A percentile compares a stretch with the other conserved stretches of the same genome.
These are phyloP conservation scores for Drosophila sturtevanti DNA, from an alignment of 1,140 invertebrate species.

Conservation along the genomic window DNA sequence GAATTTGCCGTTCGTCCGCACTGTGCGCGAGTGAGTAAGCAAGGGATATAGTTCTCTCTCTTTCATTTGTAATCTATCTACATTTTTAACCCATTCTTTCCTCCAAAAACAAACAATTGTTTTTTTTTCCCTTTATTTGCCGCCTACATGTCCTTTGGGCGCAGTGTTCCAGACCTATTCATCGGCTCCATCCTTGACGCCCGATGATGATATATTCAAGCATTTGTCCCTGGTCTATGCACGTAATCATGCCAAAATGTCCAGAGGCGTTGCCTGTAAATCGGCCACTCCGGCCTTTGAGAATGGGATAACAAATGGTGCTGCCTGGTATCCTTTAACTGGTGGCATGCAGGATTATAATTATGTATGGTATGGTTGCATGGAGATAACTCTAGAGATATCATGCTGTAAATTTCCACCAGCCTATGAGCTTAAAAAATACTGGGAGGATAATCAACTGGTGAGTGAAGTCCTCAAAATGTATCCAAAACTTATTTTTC, in stretches of 20 bases:
- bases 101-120: no score
- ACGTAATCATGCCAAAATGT: slow-evolving; percentile 94
- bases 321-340: slow-evolving; percentile 95
- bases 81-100: slow-evolving; percentile 21
- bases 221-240: slow-evolving; percentile 95
- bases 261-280: slow-evolving; percentile 91
- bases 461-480: slow-evolving; percentile 83
- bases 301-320: slow-evolving; percentile 95
- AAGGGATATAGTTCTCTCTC: no score
- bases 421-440: slow-evolving; percentile 91
- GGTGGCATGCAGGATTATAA: slow-evolving; percentile 99
- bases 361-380: slow-evolving; percentile 98
- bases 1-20: slow-evolving; percentile 92
- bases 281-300: slow-evolving; percentile 89
- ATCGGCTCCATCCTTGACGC: slow-evolving; percentile 90
- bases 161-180: slow-evolving; percentile 91
- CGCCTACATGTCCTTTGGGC: slow-evolving; percentile 85
- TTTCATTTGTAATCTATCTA: slow-evolving; percentile 47
- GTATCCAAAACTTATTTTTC: slow-evolving; percentile 77
- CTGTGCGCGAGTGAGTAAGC: slow-evolving; percentile 89
- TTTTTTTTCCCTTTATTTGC: background rate
- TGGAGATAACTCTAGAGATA: slow-evolving; percentile 98
- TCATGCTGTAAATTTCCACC: slow-evolving; percentile 98
- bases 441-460: slow-evolving; percentile 97
- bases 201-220: slow-evolving; percentile 97